Conservation (phyloP, 2,888 invertebrate genomes). For the Cyrtodaria siliqua region DNA sequence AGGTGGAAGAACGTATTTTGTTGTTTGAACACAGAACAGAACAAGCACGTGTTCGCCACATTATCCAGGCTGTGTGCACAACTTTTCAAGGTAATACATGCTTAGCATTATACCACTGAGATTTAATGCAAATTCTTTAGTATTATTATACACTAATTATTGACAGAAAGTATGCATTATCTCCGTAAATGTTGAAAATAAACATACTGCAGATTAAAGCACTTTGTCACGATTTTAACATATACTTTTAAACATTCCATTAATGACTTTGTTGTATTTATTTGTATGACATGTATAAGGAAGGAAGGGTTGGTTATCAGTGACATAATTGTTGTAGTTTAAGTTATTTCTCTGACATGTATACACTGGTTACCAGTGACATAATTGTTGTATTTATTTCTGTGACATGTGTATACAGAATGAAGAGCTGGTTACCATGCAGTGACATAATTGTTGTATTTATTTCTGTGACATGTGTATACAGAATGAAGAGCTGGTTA, state of each 20-base stretch:
- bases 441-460: constrained; percentile 52
- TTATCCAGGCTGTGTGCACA: constrained; percentile 48
- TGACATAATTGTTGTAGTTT: constrained; percentile 44
- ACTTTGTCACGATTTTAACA: too few species aligned
- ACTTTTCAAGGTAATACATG: constrained; percentile 58
- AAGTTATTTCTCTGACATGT: background rate
- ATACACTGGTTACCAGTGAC: constrained; percentile 42
- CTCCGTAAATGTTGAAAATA: too few species aligned
- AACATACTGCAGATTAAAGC: too few species aligned
- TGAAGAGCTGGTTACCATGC: constrained; percentile 54
- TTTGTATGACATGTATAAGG: constrained; percentile 21
- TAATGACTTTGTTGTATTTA: background rate
- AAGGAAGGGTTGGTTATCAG: constrained; percentile 57
- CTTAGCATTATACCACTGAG: too few species aligned
- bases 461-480: background rate
- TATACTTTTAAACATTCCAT: too few species aligned
- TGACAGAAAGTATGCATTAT: too few species aligned
- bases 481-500: constrained; percentile 59
- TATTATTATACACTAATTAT: too few species aligned
- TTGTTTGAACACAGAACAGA: constrained; percentile 49
- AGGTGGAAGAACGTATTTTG: constrained; percentile 57
- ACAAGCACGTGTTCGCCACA: constrained; percentile 47
- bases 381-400: constrained; percentile 43
- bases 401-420: constrained; percentile 30
- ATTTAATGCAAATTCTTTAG: too few species aligned